These are phyloP conservation scores for Ditylenchus dipsaci DNA, from an alignment of 1,140 invertebrate genomes.

Conservation along the genomic window DNA sequence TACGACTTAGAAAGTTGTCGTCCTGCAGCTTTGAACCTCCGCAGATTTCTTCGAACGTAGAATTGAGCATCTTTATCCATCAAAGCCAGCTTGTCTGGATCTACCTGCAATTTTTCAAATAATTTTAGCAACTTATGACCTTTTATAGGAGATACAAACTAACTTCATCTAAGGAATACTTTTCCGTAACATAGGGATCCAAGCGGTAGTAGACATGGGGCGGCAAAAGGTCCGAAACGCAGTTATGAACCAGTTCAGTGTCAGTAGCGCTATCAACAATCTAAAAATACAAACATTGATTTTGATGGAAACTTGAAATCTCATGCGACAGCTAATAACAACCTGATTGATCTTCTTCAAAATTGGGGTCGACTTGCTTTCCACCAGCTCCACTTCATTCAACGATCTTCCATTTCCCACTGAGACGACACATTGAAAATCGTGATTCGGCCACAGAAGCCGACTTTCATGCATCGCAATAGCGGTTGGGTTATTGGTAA, in stretches of 20 bases:
- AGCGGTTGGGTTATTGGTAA: conserved; percentile 84
- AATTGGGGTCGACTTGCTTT: conserved; percentile 58
- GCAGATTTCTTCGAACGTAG: conserved; percentile 50
- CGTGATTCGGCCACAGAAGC: conserved; percentile 74
- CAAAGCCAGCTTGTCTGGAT: conserved; percentile 32
- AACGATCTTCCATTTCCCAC: conserved; percentile 70
- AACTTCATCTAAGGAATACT: conserved; percentile 77
- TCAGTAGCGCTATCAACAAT: conserved; percentile 76
- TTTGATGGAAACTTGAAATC: no score
- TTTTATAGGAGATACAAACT: no score
- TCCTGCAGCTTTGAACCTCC: conserved; percentile 43
- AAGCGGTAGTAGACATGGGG: conserved; percentile 76
- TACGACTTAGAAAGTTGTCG: conserved; percentile 28
- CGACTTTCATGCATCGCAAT: conserved; percentile 81
- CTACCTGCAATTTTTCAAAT: not conserved
- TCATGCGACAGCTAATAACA: no score
- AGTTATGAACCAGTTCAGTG: conserved; percentile 66
- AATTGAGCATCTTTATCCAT: conserved; percentile 48
- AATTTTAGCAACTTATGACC: conserved; percentile 58
- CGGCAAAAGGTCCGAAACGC: conserved; percentile 75
- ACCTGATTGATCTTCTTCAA: conserved; percentile 78
- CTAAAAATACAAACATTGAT: no score
- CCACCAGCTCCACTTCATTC: conserved; percentile 49
- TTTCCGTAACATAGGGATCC: conserved; percentile 80
- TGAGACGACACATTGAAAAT: conserved; percentile 78